Evolutionary conservation across 2,888 invertebrate genomes (phyloP), one percentile per base, ranked within the genome.

Genomic region (Ypsolopha sequella): DNA sequence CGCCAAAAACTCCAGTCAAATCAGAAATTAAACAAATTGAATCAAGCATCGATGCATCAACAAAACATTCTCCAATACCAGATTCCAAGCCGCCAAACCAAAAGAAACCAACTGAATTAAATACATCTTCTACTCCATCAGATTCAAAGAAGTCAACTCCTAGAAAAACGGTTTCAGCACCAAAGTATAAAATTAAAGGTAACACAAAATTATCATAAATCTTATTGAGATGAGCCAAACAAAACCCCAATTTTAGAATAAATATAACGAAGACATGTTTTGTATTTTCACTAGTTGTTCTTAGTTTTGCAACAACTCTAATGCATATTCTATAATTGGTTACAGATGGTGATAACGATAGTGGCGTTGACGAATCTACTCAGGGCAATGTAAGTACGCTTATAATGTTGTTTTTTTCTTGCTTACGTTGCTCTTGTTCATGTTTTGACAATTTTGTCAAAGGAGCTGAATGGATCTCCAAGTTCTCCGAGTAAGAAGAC

Each of bases 331-430:
- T 43, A 14, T 13, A 7, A 14, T 24, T 8, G 43, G n/a, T 88
- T 85, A 59, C 90, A 95, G 95, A 94, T 85, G 92, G 93, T 39
- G 94, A 93, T 72, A 94, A 94, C 64, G 94, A 94, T 65, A 94
- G 93, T 68, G 94, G 93, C 45, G 93, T 93, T 36, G 93, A 94
- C 73, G 94, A 94, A 74, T 91, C 92, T 53, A 93, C 92, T 51
- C 93, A 93, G 78, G 92, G 92, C 78, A 91, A 92, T 85, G 93
- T 94, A 84, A 90, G 92, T 46, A 36, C 9, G 8, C 24, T 2
- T 3, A 24, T 24, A 24, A n/a, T 24, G 4, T 24, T 3, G 24
- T 24, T 24, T 24, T 24, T 24, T 24, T n/a, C n/a, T 24, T 24
- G 24, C 24, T 24, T n/a, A 24, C 4, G 2, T 24, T 24, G 24